Evolutionary conservation across 1,140 invertebrate genomes (phyloP).

Genomic region (Cyphomyrmex costatus): DNA sequence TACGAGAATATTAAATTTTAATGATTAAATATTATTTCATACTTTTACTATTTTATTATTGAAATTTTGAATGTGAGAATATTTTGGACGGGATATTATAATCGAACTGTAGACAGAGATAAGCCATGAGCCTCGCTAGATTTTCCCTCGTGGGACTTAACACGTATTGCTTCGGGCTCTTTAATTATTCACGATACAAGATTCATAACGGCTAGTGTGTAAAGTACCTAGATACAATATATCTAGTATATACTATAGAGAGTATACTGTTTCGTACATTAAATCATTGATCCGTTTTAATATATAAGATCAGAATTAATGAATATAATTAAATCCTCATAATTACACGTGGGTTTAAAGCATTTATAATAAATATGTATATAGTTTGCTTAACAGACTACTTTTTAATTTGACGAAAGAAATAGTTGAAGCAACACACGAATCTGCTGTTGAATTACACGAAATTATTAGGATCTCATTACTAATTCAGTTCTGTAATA

Average conservation of each 20-base stretch:
- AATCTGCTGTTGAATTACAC: neutral
- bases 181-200: constrained; percentile 46
- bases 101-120: constrained; percentile 18
- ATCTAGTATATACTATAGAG: neutral
- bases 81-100: neutral
- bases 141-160: constrained; percentile 23
- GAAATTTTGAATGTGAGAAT: neutral
- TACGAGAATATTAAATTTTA: neutral
- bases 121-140: neutral
- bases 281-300: neutral
- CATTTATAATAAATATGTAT: neutral
- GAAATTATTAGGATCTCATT: neutral
- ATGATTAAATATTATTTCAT: neutral
- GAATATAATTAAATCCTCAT: neutral
- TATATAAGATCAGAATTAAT: neutral
- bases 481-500: neutral
- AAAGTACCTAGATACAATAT: constrained; percentile 29
- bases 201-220: neutral
- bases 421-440: neutral
- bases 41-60: neutral
- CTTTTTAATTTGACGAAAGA: neutral
- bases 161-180: constrained; percentile 41
- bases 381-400: neutral
- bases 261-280: neutral
- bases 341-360: neutral